Evolutionary conservation across 2,888 invertebrate species (phyloP).

Genomic region (Selenia dentaria): DNA sequence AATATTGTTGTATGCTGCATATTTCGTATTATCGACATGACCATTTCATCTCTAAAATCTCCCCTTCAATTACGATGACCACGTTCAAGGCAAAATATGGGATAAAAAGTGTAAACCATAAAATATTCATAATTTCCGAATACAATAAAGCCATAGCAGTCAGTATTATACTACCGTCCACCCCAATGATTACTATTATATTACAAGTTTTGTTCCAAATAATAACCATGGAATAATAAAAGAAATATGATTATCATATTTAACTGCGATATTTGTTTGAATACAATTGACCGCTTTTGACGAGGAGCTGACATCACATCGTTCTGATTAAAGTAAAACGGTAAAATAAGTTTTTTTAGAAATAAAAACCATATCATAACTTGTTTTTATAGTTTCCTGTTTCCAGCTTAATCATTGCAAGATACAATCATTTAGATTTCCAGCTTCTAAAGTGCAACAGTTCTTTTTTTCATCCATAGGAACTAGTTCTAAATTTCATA

Average conservation of each 20-base stretch:
- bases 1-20: too few relatives aligned
- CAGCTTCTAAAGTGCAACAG: too few relatives aligned
- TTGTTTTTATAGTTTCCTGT: too few relatives aligned
- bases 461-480: too few relatives aligned
- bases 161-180: slow-evolving; percentile 26
- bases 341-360: too few relatives aligned
- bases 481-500: too few relatives aligned
- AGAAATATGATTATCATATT: slow-evolving; percentile 9
- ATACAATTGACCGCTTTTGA: slow-evolving; percentile 16
- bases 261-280: slow-evolving; percentile 21
- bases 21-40: not conserved
- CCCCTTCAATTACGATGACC: slow-evolving; percentile 54
- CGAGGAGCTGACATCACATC: slow-evolving; percentile 8
- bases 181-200: slow-evolving; percentile 35
- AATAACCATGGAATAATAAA: slow-evolving; percentile 29
- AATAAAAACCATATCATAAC: too few relatives aligned
- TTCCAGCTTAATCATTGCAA: too few relatives aligned
- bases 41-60: slow-evolving; percentile 18
- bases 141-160: slow-evolving; percentile 50
- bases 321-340: too few relatives aligned
- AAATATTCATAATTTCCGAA: slow-evolving; percentile 67
- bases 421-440: too few relatives aligned
- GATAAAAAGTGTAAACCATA: slow-evolving; percentile 52
- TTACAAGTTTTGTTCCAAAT: slow-evolving; percentile 40
- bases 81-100: slow-evolving; percentile 57